These are phyloP conservation scores for Siniperca scherzeri DNA, from an alignment of 2,797 vertebrate species.

Conservation along the genomic window DNA sequence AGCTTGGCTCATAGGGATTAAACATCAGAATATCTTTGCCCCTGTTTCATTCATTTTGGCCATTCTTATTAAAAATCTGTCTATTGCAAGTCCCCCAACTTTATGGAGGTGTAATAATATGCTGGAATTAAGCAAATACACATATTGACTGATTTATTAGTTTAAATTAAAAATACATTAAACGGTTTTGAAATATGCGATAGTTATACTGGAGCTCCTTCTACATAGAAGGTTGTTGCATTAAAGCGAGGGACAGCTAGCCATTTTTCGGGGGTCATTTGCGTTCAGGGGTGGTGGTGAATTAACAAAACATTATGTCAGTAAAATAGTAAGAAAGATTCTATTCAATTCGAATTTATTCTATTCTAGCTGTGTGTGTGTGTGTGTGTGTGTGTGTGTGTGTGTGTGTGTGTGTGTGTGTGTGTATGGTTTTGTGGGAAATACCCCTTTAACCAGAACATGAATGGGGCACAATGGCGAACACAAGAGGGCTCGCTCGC, in stretches of 20 bases:
- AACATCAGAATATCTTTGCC: not conserved
- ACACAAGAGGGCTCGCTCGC: slow-evolving; percentile 48
- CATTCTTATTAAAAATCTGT: not conserved
- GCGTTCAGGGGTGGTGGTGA: not conserved
- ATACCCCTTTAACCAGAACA: slow-evolving; percentile 53
- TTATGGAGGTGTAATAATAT: not conserved
- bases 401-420: too few species aligned
- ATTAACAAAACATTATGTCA: not conserved
- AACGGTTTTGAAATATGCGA: not conserved
- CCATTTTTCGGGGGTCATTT: not conserved
- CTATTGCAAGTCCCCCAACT: not conserved
- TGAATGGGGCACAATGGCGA: slow-evolving; percentile 68
- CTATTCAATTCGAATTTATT: not conserved
- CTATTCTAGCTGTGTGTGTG: not conserved
- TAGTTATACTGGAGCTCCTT: not conserved
- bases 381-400: too few species aligned
- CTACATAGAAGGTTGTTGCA: not conserved
- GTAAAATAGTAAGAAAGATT: not conserved
- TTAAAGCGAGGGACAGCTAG: not conserved
- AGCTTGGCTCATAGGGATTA: not conserved
- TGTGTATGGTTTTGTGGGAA: slow-evolving; percentile 36
- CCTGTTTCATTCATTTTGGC: not conserved
- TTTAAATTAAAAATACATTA: not conserved
- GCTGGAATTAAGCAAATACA: not conserved
- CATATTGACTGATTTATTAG: not conserved